Evolutionary conservation across 2,797 vertebrate species (phyloP).

Genomic region (Chrysolophus pictus): DNA sequence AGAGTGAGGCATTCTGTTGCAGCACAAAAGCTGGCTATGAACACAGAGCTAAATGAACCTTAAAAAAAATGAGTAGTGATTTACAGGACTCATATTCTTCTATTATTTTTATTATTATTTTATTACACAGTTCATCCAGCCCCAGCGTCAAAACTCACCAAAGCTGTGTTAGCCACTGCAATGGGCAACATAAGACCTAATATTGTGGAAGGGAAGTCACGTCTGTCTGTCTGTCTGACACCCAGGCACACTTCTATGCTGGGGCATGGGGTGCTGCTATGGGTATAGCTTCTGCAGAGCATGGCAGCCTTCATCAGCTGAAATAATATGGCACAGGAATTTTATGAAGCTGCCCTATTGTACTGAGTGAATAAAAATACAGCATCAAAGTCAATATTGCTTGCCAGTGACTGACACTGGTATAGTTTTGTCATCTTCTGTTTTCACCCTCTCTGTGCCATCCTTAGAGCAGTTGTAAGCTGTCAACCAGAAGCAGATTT

Average conservation of each 20-base stretch:
- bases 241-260: neutral
- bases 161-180: neutral
- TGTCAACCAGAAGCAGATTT: slow-evolving; percentile 14
- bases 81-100: slow-evolving; percentile 30
- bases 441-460: neutral
- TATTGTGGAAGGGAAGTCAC: neutral
- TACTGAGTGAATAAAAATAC: neutral
- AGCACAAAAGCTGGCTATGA: neutral
- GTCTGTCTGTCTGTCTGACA: neutral
- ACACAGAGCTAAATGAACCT: neutral
- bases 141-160: neutral
- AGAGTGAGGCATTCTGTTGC: neutral
- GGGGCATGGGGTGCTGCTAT: neutral
- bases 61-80: neutral
- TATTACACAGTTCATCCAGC: neutral
- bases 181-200: neutral
- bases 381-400: neutral
- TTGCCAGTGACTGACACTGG: neutral
- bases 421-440: neutral
- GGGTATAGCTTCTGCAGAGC: neutral
- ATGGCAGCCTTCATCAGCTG: neutral
- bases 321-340: neutral
- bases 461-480: neutral
- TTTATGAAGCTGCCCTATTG: neutral
- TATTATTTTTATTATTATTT: slow-evolving; percentile 18